phyloP scores from a whole-genome alignment of 2,888 invertebrate species.

The Arenicola marina region DNA sequence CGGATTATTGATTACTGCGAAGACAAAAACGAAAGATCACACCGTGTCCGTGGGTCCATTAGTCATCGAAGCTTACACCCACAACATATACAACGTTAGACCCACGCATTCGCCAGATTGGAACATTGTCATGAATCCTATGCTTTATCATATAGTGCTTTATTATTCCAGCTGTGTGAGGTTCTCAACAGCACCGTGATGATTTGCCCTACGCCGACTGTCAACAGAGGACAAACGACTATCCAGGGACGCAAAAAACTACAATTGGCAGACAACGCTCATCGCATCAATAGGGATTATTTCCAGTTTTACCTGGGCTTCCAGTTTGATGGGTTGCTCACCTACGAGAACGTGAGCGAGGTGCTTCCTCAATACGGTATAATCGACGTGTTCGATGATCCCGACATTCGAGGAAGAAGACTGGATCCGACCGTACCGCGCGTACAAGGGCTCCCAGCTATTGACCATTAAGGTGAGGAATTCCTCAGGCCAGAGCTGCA shows the following conservation, averaged over 20 bases:
- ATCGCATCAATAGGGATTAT: background rate
- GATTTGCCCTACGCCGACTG: background rate
- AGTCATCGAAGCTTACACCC: background rate
- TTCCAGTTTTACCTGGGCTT: slow-evolving; percentile 7
- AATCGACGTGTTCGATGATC: slow-evolving; percentile 1
- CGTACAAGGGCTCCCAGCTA: background rate
- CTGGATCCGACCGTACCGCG: background rate
- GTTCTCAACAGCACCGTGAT: slow-evolving; percentile 4
- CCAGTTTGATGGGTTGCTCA: background rate
- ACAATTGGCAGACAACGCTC: background rate
- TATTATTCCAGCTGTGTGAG: background rate
- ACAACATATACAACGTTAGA: background rate
- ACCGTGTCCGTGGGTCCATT: too few species aligned
- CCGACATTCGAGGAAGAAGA: background rate
- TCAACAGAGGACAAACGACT: background rate
- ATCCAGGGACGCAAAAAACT: background rate
- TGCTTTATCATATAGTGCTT: background rate
- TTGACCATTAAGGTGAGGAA: background rate
- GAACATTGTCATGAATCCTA: background rate
- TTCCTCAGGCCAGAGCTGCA: too few species aligned
- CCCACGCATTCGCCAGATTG: background rate
- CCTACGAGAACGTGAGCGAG: slow-evolving; percentile 2
- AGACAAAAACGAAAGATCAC: too few species aligned
- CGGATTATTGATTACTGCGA: too few species aligned
- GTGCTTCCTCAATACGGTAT: background rate